These are phyloP conservation scores for Bucorvus abyssinicus DNA, from an alignment of 2,797 vertebrate species.

Conservation along the genomic window DNA sequence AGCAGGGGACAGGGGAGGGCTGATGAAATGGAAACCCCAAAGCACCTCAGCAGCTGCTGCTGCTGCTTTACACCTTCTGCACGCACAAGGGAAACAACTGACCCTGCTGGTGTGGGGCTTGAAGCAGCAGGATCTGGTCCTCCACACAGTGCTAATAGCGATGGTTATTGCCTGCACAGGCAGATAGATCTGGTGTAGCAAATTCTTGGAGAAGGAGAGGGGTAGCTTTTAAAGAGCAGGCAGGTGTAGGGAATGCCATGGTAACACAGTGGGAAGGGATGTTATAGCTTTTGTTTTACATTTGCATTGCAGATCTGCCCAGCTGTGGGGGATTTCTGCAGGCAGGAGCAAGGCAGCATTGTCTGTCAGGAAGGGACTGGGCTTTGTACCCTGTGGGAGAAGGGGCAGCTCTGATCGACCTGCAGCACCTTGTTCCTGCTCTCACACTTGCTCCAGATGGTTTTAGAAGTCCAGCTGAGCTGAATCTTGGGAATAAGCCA, in stretches of 20 bases:
- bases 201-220: background rate
- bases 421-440: background rate
- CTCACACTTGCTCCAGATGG: background rate
- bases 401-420: background rate
- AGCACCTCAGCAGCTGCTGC: background rate
- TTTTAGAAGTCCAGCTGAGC: background rate
- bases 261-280: slow-evolving; percentile 20
- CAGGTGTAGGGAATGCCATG: slow-evolving; percentile 37
- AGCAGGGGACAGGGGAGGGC: rapidly evolving
- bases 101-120: background rate
- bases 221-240: background rate
- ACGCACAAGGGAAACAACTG: rapidly evolving
- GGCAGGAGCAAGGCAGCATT: background rate
- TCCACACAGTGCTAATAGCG: background rate
- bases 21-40: background rate
- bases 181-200: background rate
- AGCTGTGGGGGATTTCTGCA: background rate
- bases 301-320: slow-evolving; percentile 44
- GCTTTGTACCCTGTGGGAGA: background rate
- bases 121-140: background rate
- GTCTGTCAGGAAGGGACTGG: background rate
- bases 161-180: rapidly evolving
- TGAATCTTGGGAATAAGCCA: background rate
- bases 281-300: background rate
- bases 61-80: background rate